Evolutionary conservation across 2,113 vertebrate genomes (phyloP), one percentile per base, ranked within the genome.

Genomic region (Columba livia): DNA sequence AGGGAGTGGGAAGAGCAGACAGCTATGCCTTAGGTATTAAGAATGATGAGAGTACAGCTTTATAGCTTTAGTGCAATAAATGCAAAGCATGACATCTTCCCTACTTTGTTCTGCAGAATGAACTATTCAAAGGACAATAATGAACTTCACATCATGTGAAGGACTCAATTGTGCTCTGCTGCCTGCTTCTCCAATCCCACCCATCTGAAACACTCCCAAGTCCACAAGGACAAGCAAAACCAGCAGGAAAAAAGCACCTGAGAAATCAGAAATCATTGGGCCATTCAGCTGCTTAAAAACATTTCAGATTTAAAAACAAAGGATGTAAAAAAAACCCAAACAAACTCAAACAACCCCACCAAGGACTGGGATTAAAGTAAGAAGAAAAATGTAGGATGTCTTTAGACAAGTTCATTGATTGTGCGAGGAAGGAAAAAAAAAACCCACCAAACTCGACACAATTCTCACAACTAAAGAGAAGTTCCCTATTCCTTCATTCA

Each of bases 81-180:
- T 74, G 88, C 85, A 87, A 90, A 80, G 88, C 71, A 56, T 85
- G 58, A 51, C 64, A 83, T 36, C 79, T 88, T 86, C 56, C 60
- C 74, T 44, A 25, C 31, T 92, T 89, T 4, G 1, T 87, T 90
- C 88, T 79, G 83, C 77, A 95, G 77, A 89, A 93, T 66, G 61
- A 96, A 82, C 92, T 75, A 61, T 79, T 92, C 89, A 93, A 70
- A 90, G 86, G 88, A 74, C 42, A 92, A 88, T 95, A 90, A 95
- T 66, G 86, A 93, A 84, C 92, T 93, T 54, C 3, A 3, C 65
- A 93, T 88, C 85, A 82, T 54, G 75, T 65, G 44, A 40, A 92
- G 85, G 79, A 90, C 50, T 95, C 88, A 61, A 62, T 12, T 96
- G 90, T 72, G 66, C 69, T 79, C 69, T 80, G 72, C 92, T 79